Percentiles rank a stretch among this genome's conserved stretches.
Conservation (phyloP, 2,797 vertebrate species). For the Taenioides sp. region DNA sequence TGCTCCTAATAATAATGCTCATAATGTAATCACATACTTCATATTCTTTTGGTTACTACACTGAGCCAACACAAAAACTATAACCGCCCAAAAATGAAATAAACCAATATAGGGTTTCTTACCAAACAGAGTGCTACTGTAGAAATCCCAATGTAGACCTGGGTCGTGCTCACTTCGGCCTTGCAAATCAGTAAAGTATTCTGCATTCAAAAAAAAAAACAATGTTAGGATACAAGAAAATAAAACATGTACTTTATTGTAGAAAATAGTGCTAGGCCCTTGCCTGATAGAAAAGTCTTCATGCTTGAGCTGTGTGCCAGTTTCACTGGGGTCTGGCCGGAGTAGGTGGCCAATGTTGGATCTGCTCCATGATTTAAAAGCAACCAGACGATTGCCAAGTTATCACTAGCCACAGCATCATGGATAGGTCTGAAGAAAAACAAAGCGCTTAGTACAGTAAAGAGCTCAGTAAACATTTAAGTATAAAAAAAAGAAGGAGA, state of each 20-base stretch:
- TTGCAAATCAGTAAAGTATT: slow-evolving; percentile 93
- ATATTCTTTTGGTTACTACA: slow-evolving; percentile 2
- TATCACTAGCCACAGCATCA: slow-evolving; percentile 95
- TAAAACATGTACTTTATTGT: not conserved
- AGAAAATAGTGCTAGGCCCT: not conserved
- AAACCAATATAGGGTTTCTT: slow-evolving; percentile 54
- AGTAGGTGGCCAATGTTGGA: slow-evolving; percentile 95
- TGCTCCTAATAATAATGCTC: not conserved
- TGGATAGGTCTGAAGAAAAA: slow-evolving; percentile 86
- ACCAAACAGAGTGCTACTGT: slow-evolving; percentile 94
- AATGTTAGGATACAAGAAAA: not conserved
- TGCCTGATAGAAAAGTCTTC: slow-evolving; percentile 95
- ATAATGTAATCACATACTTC: not conserved
- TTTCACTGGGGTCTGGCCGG: slow-evolving; percentile 94
- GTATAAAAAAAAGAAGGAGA: not conserved
- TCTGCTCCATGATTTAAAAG: slow-evolving; percentile 96
- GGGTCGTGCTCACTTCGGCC: slow-evolving; percentile 86
- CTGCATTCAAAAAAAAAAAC: slow-evolving; percentile 62
- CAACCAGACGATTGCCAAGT: slow-evolving; percentile 93
- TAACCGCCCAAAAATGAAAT: not conserved
- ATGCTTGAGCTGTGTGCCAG: slow-evolving; percentile 91
- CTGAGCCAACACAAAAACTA: slow-evolving; percentile 14
- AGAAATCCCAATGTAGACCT: slow-evolving; percentile 91
- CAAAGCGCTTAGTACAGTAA: not conserved
- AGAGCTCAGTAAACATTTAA: not conserved